These are phyloP conservation scores for Caenorhabditis tropicalis DNA, from an alignment of 1,140 invertebrate genomes.

Conservation along the genomic window DNA sequence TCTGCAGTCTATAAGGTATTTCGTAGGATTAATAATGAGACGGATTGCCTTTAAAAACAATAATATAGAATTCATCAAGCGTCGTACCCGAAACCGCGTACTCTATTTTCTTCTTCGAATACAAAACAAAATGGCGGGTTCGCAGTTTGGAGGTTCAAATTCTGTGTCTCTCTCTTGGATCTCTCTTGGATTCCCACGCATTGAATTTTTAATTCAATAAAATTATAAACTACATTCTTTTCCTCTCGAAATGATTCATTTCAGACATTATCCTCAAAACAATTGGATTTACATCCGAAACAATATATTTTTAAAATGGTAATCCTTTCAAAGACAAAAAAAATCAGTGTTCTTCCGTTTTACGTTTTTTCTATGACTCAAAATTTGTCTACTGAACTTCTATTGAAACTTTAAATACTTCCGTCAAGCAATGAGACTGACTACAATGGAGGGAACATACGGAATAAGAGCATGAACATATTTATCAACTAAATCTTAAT, in stretches of 20 bases:
- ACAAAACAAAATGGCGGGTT: too few relatives aligned
- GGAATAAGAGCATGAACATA: too few relatives aligned
- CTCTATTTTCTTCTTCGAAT: background rate
- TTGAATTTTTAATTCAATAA: background rate
- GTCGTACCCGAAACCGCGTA: background rate
- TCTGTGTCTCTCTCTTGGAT: background rate
- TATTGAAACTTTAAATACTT: background rate
- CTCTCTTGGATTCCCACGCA: background rate
- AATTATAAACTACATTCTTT: background rate
- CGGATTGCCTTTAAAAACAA: background rate
- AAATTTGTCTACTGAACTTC: background rate
- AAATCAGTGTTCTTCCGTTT: background rate
- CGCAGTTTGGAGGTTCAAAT: background rate
- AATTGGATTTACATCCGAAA: background rate
- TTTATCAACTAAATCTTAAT: too few relatives aligned
- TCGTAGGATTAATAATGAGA: background rate
- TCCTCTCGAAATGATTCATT: background rate
- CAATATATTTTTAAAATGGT: background rate
- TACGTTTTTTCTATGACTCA: background rate
- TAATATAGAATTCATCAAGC: background rate
- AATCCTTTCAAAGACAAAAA: background rate
- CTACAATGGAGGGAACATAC: background rate
- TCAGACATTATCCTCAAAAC: background rate
- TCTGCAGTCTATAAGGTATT: background rate
- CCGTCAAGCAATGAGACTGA: background rate